Evolutionary conservation across 2,797 vertebrate species (phyloP).

Genomic region (Gymnothorax javanicus): DNA sequence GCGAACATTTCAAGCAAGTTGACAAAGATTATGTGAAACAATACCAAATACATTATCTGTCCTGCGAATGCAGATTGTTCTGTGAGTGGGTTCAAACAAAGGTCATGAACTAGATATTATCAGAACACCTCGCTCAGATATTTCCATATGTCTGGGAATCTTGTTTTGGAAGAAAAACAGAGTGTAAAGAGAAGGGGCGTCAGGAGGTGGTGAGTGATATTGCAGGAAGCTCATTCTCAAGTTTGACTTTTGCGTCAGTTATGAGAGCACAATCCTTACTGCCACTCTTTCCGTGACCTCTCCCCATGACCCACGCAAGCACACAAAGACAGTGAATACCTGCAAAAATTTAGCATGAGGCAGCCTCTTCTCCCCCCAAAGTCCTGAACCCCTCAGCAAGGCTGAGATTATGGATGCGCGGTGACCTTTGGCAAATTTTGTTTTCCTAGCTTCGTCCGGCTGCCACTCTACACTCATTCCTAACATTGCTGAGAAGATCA

Average conservation of each 20-base stretch:
- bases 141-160: neutral
- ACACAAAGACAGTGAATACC: neutral
- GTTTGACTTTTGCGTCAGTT: neutral
- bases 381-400: neutral
- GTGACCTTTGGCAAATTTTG: slow-evolving; percentile 46
- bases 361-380: neutral
- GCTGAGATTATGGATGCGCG: slow-evolving; percentile 25
- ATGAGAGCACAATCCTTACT: slow-evolving; percentile 50
- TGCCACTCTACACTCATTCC: slow-evolving; percentile 59
- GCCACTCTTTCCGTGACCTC: slow-evolving; percentile 52
- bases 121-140: neutral
- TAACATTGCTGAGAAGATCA: slow-evolving; percentile 48
- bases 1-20: neutral
- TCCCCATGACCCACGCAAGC: slow-evolving; percentile 38
- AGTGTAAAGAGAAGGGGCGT: neutral
- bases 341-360: neutral
- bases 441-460: slow-evolving; percentile 41
- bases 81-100: too few species aligned
- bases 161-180: neutral
- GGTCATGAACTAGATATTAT: neutral
- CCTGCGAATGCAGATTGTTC: too few species aligned
- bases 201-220: neutral
- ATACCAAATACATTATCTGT: slow-evolving; percentile 8
- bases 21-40: too few species aligned
- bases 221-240: neutral